A percentile compares a stretch with the other conserved stretches of the same genome.
Evolutionary conservation across 2,888 invertebrate species (phyloP).

Genomic region (Dolichopus griseipennis): DNA sequence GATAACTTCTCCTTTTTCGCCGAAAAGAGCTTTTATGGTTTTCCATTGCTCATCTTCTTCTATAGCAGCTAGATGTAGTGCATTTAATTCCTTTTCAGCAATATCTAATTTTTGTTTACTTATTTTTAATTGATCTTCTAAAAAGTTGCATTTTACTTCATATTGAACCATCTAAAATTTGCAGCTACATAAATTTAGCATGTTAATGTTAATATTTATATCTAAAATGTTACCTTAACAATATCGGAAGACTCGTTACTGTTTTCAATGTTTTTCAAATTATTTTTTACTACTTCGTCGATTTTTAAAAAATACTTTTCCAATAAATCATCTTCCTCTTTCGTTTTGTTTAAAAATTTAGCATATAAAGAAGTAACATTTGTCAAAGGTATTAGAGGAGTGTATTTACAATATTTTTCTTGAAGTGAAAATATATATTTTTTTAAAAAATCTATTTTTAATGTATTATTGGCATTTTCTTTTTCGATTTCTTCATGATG

Average conservation of each 20-base stretch:
- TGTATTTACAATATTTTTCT: constrained; percentile 41
- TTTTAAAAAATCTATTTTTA: constrained; percentile 38
- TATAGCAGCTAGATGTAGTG: constrained; percentile 31
- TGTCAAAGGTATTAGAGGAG: constrained; percentile 38
- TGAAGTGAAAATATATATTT: constrained; percentile 32
- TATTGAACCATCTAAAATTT: constrained; percentile 33
- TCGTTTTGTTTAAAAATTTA: constrained; percentile 27
- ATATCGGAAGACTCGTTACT: neutral
- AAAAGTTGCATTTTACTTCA: constrained; percentile 35
- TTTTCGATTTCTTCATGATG: constrained; percentile 27
- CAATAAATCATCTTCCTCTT: constrained; percentile 16
- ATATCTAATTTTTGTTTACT: constrained; percentile 28
- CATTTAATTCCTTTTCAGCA: constrained; percentile 32
- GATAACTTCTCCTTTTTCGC: constrained; percentile 12
- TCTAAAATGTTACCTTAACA: neutral
- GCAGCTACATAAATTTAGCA: neutral
- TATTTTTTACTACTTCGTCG: constrained; percentile 23
- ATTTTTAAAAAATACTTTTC: constrained; percentile 16
- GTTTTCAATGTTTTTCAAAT: constrained; percentile 20
- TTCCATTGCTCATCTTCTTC: constrained; percentile 40
- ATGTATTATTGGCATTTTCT: constrained; percentile 29
- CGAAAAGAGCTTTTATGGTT: constrained; percentile 36
- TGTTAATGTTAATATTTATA: neutral
- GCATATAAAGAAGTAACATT: constrained; percentile 37
- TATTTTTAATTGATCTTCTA: constrained; percentile 33